A percentile compares a stretch with the other conserved stretches of the same genome.
phyloP scores from a whole-genome alignment of 2,797 vertebrate species.

The Acrossocheilus wenchowensis region DNA sequence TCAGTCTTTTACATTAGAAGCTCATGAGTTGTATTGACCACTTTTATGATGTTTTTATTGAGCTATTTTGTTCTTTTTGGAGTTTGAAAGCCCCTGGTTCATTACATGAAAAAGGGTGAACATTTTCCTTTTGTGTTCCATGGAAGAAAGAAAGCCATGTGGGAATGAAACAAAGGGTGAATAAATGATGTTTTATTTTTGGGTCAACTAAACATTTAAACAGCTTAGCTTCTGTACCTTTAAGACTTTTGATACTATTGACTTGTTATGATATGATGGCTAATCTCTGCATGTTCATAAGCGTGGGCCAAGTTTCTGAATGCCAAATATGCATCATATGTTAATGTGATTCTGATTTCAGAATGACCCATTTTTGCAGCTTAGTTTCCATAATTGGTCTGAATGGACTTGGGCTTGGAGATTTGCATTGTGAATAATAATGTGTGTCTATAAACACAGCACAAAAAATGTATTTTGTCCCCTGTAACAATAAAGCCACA shows the following conservation, averaged over 20 bases:
- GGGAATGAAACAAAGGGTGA: not conserved
- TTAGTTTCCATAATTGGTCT: conserved; percentile 19
- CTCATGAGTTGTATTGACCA: not conserved
- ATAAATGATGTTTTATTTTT: not conserved
- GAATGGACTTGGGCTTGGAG: not conserved
- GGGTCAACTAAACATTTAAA: conserved; percentile 10
- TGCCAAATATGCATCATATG: conserved; percentile 8
- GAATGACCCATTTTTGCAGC: conserved; percentile 27
- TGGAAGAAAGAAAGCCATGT: not conserved
- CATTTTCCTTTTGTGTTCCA: not conserved
- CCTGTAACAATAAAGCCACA: not conserved
- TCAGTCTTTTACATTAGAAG: not conserved
- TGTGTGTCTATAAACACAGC: not conserved
- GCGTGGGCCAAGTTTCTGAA: conserved; percentile 16
- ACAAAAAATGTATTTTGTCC: not conserved
- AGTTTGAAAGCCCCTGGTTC: not conserved
- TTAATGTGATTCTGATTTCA: conserved; percentile 8
- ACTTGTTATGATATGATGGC: not conserved
- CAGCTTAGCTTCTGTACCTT: not conserved
- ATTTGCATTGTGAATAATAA: conserved; percentile 24
- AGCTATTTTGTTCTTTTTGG: not conserved
- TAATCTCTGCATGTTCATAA: conserved; percentile 15
- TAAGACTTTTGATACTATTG: not conserved
- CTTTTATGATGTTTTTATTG: not conserved
- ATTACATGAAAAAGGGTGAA: not conserved